These are phyloP conservation scores for Acropora tenuis DNA, from an alignment of 64 coral and sea anemone genomes.

Conservation along the genomic window DNA sequence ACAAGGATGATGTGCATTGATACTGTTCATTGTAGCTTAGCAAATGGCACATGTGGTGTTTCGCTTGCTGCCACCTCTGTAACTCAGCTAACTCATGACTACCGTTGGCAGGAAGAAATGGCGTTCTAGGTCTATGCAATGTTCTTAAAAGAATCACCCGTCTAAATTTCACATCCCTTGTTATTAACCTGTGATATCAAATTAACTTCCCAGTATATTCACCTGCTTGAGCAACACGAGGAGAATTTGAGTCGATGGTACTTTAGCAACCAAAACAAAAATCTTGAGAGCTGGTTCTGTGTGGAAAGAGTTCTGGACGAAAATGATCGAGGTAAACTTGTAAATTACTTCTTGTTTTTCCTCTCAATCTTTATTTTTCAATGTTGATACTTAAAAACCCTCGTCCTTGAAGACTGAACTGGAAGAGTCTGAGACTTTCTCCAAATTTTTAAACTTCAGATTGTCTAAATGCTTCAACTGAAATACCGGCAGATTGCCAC, in stretches of 20 bases:
- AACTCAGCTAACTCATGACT: no score
- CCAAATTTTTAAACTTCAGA: constrained; percentile 18
- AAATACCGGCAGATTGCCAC: constrained; percentile 56
- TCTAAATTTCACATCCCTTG: no score
- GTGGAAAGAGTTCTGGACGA: constrained; percentile 57
- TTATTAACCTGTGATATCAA: neutral
- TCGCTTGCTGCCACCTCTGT: no score
- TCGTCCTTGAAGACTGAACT: neutral
- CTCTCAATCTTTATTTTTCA: neutral
- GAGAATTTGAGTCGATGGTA: constrained; percentile 80
- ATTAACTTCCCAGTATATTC: constrained; percentile 70
- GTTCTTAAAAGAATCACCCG: neutral
- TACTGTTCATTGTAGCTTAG: no score
- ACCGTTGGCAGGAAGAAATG: neutral
- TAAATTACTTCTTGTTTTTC: neutral
- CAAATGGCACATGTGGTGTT: no score
- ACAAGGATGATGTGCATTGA: no score
- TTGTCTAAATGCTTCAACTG: constrained; percentile 49
- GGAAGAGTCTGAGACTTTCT: neutral
- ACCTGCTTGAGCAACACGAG: constrained; percentile 76
- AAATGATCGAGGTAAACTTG: constrained; percentile 52
- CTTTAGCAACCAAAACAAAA: constrained; percentile 67
- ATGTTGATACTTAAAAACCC: neutral
- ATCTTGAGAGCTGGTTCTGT: constrained; percentile 76
- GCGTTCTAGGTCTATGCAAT: neutral